A percentile compares a stretch with the other conserved stretches of the same genome.
phyloP scores from a whole-genome alignment of 2,888 invertebrate genomes.

The Polydrusus cervinus region DNA sequence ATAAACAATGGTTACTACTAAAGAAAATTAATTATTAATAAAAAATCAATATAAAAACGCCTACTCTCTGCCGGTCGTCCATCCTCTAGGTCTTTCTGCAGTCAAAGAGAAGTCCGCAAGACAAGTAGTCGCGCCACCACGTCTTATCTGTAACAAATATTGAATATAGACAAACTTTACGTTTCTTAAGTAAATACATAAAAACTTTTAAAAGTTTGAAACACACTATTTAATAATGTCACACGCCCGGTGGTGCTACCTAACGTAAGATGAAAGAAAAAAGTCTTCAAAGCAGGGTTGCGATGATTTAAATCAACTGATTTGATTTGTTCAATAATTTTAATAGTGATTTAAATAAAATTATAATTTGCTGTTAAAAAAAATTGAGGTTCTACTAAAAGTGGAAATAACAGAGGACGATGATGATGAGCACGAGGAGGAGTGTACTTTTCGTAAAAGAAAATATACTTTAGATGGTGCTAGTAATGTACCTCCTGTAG shows the following conservation, averaged over 20 bases:
- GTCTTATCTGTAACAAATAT: slow-evolving; percentile 22
- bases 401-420: neutral
- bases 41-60: neutral
- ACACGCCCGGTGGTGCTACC: too few species aligned
- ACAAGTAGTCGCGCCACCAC: slow-evolving; percentile 30
- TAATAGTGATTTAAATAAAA: too few species aligned
- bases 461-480: neutral
- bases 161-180: neutral
- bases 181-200: too few species aligned
- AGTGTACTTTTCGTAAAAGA: neutral
- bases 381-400: neutral
- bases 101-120: slow-evolving; percentile 74
- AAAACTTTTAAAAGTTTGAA: too few species aligned
- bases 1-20: slow-evolving; percentile 1
- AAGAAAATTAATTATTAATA: slow-evolving; percentile 7
- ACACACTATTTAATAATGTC: too few species aligned
- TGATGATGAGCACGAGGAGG: neutral
- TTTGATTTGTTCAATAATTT: too few species aligned
- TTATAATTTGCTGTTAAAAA: too few species aligned
- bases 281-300: too few species aligned
- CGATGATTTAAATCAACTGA: too few species aligned
- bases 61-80: slow-evolving; percentile 70
- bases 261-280: too few species aligned
- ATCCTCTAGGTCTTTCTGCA: slow-evolving; percentile 74
- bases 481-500: too few species aligned